phyloP scores from a whole-genome alignment of 1,140 invertebrate genomes.

The Ceratosolen fusciceps region DNA sequence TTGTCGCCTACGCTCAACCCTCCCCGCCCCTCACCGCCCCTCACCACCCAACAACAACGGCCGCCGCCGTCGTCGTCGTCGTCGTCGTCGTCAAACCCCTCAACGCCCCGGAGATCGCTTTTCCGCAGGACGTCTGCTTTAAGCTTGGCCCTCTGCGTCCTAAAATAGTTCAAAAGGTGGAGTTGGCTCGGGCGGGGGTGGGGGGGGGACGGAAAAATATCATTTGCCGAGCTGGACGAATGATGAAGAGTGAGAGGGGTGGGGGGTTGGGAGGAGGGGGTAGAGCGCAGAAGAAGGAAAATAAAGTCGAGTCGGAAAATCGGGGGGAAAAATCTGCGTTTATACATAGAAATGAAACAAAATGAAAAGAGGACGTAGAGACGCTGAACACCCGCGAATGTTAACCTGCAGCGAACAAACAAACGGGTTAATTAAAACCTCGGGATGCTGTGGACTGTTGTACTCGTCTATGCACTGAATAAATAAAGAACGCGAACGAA shows the following conservation, averaged over 20 bases:
- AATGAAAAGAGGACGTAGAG: neutral
- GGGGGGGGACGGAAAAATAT: constrained; percentile 44
- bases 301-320: constrained; percentile 7
- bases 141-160: constrained; percentile 14
- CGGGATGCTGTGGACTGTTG: constrained; percentile 11
- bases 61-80: too few species aligned
- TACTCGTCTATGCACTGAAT: constrained; percentile 8
- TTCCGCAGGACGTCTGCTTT: neutral
- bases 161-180: neutral
- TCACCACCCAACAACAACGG: too few species aligned
- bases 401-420: constrained; percentile 54
- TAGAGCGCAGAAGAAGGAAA: neutral
- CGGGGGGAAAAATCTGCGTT: neutral
- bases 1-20: neutral
- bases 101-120: too few species aligned
- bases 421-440: constrained; percentile 61
- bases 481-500: constrained; percentile 16
- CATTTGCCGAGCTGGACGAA: constrained; percentile 44
- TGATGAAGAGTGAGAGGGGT: neutral
- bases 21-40: neutral
- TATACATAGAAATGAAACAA: constrained; percentile 11
- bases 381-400: constrained; percentile 40
- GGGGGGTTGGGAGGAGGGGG: neutral
- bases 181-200: neutral
- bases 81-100: too few species aligned